These are phyloP conservation scores for Watsonalla cultraria DNA, from an alignment of 2,888 invertebrate genomes.

Conservation along the genomic window DNA sequence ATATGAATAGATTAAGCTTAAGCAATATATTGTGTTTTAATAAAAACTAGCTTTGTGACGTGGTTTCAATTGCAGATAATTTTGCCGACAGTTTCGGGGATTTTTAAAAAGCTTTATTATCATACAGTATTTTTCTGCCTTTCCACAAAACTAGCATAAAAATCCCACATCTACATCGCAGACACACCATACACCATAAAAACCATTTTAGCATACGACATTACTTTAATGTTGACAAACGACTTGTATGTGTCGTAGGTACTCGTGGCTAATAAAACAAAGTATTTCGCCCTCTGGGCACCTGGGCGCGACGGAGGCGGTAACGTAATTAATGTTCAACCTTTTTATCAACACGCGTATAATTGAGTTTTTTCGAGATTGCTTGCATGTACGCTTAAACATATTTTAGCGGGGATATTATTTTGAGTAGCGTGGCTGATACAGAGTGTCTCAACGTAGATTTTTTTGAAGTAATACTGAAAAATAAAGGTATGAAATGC, in stretches of 20 bases:
- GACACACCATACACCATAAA: background rate
- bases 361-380: slow-evolving; percentile 23
- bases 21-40: too few species aligned
- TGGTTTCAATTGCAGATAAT: too few species aligned
- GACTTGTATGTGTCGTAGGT: slow-evolving; percentile 17
- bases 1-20: too few species aligned
- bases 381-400: slow-evolving; percentile 7
- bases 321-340: slow-evolving; percentile 42
- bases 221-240: slow-evolving; percentile 29
- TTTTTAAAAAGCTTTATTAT: too few species aligned
- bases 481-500: too few species aligned
- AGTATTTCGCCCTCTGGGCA: slow-evolving; percentile 20
- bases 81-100: too few species aligned
- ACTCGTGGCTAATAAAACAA: slow-evolving; percentile 28
- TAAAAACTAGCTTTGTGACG: too few species aligned
- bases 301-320: slow-evolving; percentile 23
- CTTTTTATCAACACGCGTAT: slow-evolving; percentile 38
- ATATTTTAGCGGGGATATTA: background rate
- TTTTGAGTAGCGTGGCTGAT: background rate
- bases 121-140: too few species aligned
- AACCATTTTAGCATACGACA: slow-evolving; percentile 6
- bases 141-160: too few species aligned
- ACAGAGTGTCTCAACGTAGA: background rate
- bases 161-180: background rate
- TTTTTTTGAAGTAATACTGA: too few species aligned